Percentiles rank a stretch among this genome's conserved stretches.
Conservation (phyloP, 2,888 invertebrate genomes). For the Herminia tarsipennalis region DNA sequence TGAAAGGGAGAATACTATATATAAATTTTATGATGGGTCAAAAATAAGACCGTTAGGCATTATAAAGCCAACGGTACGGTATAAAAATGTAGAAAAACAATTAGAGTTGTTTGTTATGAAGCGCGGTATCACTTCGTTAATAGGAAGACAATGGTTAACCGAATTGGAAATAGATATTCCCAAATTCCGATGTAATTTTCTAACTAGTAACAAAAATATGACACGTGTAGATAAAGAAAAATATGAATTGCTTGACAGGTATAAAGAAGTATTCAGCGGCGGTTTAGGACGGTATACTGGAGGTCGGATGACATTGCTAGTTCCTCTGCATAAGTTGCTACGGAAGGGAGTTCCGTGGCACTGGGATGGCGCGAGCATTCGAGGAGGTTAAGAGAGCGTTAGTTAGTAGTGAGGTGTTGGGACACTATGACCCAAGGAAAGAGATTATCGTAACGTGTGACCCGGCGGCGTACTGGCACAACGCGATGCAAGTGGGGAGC, state of each 20-base stretch:
- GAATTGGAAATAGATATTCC: slow-evolving; percentile 12
- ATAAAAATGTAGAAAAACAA: not conserved
- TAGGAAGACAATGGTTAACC: slow-evolving; percentile 28
- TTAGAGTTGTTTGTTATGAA: slow-evolving; percentile 25
- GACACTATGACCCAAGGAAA: too few species aligned
- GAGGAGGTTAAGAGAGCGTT: too few species aligned
- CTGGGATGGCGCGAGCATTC: too few species aligned
- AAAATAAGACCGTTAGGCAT: slow-evolving; percentile 23
- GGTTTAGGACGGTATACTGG: not conserved
- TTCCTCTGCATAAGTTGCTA: too few species aligned
- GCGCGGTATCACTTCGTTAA: slow-evolving; percentile 20
- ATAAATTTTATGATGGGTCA: slow-evolving; percentile 26
- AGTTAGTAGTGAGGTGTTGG: too few species aligned
- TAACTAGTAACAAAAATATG: not conserved
- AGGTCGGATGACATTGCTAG: too few species aligned
- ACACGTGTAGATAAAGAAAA: not conserved
- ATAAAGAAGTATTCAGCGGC: not conserved
- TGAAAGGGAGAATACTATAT: slow-evolving; percentile 10
- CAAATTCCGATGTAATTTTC: not conserved
- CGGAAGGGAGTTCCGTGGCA: too few species aligned
- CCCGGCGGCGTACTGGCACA: too few species aligned
- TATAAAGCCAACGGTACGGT: slow-evolving; percentile 15
- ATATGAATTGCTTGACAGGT: not conserved
- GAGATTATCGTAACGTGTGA: too few species aligned
- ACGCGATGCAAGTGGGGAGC: too few species aligned